These are phyloP conservation scores for Spisula solida DNA, from an alignment of 2,888 invertebrate species.

Conservation along the genomic window DNA sequence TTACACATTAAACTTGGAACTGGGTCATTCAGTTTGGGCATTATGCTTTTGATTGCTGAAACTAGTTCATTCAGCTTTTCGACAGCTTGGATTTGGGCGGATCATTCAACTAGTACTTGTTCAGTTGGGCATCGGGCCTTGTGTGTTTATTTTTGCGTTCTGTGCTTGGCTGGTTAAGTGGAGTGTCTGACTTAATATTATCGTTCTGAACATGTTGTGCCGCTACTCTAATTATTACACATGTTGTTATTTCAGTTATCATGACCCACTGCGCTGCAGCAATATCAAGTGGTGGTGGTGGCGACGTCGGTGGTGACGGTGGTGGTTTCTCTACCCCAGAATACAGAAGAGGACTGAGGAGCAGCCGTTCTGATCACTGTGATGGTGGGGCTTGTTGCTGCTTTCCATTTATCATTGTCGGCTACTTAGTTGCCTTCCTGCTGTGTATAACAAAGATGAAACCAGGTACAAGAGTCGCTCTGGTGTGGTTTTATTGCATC, in stretches of 20 bases:
- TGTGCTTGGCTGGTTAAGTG: no score
- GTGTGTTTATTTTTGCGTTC: no score
- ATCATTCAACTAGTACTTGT: no score
- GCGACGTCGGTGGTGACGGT: background rate
- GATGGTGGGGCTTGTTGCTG: background rate
- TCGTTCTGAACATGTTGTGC: no score
- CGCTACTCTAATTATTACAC: background rate
- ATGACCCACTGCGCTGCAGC: background rate
- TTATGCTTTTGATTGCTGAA: no score
- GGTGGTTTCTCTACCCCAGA: background rate
- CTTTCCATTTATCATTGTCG: background rate
- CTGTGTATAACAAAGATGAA: background rate
- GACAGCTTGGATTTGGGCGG: no score
- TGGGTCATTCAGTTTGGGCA: no score
- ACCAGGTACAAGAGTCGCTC: background rate
- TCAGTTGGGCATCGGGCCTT: no score
- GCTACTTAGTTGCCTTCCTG: background rate
- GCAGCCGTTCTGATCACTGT: background rate
- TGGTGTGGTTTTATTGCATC: slow-evolving; percentile 11
- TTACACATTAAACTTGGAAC: no score
- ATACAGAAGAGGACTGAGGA: background rate
- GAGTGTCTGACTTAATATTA: no score
- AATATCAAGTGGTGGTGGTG: background rate
- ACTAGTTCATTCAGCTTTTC: no score
- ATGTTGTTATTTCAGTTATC: background rate